phyloP scores from a whole-genome alignment of 2,113 vertebrate genomes.

The Phyllopteryx taeniolatus region DNA sequence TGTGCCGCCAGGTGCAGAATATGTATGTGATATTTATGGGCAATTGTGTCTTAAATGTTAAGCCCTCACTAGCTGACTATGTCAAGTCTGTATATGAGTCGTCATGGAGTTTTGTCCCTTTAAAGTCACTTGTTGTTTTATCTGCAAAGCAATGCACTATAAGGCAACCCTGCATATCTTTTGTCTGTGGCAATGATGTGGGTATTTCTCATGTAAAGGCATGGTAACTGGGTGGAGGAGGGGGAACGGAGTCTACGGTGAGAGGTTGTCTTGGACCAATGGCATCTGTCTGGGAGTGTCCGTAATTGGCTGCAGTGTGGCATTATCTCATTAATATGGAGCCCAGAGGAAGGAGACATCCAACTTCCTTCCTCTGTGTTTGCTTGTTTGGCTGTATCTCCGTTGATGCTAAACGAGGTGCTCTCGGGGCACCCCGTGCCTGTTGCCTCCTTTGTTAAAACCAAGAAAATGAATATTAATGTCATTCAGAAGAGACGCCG shows the following conservation, averaged over 20 bases:
- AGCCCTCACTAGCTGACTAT: neutral
- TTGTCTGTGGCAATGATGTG: conserved; percentile 43
- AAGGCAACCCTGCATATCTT: conserved; percentile 35
- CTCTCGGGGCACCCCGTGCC: conserved; percentile 54
- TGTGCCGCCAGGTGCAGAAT: no score
- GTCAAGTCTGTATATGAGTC: neutral
- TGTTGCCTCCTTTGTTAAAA: conserved; percentile 74
- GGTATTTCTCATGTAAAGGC: conserved; percentile 40
- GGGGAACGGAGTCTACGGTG: conserved; percentile 36
- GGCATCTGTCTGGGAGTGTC: conserved; percentile 72
- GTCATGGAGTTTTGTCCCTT: neutral
- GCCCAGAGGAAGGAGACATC: conserved; percentile 73
- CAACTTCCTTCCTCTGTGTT: conserved; percentile 70
- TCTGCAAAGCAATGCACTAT: conserved; percentile 18
- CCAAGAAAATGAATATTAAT: conserved; percentile 74
- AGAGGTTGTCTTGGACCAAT: conserved; percentile 65
- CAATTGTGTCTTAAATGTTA: neutral
- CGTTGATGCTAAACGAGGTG: conserved; percentile 70
- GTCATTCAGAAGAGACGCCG: conserved; percentile 44
- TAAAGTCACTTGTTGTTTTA: conserved; percentile 2
- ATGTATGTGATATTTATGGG: no score
- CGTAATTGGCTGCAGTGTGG: conserved; percentile 75
- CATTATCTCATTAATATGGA: conserved; percentile 74
- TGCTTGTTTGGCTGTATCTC: conserved; percentile 73
- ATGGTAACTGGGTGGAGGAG: conserved; percentile 24